Conservation (phyloP, 2,888 invertebrate species). For the Chloroclystis v-ata region DNA sequence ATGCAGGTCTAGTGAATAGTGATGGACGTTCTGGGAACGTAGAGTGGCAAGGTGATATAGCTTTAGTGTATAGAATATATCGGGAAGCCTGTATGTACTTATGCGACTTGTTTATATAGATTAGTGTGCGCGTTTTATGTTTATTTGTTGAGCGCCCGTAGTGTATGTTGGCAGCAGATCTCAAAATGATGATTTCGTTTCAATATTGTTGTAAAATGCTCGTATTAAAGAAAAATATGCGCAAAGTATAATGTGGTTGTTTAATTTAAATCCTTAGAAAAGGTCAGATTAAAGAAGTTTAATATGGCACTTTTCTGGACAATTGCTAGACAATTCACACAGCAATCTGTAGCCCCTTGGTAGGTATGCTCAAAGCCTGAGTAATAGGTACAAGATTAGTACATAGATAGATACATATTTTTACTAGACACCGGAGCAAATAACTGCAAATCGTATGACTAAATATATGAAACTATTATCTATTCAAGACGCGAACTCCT, state of each 20-base stretch:
- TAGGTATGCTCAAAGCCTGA: too few relatives aligned
- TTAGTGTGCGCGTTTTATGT: slow-evolving; percentile 77
- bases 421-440: too few relatives aligned
- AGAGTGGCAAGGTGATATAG: slow-evolving; percentile 68
- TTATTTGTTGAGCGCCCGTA: slow-evolving; percentile 78
- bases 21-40: slow-evolving; percentile 59
- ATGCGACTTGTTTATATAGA: slow-evolving; percentile 78
- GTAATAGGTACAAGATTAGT: too few relatives aligned
- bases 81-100: slow-evolving; percentile 76
- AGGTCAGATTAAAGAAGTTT: too few relatives aligned
- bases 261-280: slow-evolving; percentile 21
- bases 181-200: slow-evolving; percentile 77
- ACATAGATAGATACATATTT: too few relatives aligned
- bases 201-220: slow-evolving; percentile 79
- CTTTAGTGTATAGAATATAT: slow-evolving; percentile 74
- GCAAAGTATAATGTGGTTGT: slow-evolving; percentile 57
- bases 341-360: too few relatives aligned
- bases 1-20: slow-evolving; percentile 32
- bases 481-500: too few relatives aligned
- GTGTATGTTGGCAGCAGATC: slow-evolving; percentile 78
- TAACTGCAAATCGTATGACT: too few relatives aligned
- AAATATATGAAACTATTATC: too few relatives aligned
- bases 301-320: too few relatives aligned
- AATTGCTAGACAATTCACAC: too few relatives aligned
- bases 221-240: slow-evolving; percentile 78